phyloP scores from a whole-genome alignment of 2,113 vertebrate species.

The Malurus elegans region DNA sequence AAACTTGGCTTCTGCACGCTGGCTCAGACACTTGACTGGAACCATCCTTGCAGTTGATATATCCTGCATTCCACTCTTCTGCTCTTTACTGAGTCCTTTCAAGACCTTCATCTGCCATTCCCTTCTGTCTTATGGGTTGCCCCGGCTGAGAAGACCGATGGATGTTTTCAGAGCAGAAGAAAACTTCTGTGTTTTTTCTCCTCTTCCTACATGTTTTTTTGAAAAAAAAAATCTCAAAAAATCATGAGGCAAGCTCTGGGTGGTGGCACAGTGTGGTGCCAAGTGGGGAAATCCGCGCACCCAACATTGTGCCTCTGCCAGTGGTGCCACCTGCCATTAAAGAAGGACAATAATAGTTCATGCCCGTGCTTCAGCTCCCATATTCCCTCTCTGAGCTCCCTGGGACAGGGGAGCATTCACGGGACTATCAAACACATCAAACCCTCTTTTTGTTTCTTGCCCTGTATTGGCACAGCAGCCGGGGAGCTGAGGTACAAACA shows the following conservation, averaged over 20 bases:
- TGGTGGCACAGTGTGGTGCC: neutral
- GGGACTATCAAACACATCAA: neutral
- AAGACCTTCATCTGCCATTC: neutral
- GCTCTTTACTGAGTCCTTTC: neutral
- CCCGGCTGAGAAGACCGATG: neutral
- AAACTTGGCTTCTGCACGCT: neutral
- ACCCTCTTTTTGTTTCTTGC: neutral
- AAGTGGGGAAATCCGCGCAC: neutral
- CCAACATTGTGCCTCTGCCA: neutral
- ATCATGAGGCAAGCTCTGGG: neutral
- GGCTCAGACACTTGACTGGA: neutral
- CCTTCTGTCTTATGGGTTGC: neutral
- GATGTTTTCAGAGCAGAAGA: neutral
- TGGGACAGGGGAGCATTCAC: accelerated
- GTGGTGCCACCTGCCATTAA: neutral
- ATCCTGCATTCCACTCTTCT: neutral
- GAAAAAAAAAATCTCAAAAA: neutral
- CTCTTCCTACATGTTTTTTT: neutral
- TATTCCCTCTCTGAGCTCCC: neutral
- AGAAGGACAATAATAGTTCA: neutral
- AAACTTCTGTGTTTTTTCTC: neutral
- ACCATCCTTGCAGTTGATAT: neutral
- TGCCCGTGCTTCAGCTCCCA: accelerated
- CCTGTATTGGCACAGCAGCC: accelerated
- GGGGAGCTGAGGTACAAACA: accelerated